Evolutionary conservation across 2,797 vertebrate genomes (phyloP), one percentile per base, ranked within the genome.

Genomic region (Parambassis ranga): DNA sequence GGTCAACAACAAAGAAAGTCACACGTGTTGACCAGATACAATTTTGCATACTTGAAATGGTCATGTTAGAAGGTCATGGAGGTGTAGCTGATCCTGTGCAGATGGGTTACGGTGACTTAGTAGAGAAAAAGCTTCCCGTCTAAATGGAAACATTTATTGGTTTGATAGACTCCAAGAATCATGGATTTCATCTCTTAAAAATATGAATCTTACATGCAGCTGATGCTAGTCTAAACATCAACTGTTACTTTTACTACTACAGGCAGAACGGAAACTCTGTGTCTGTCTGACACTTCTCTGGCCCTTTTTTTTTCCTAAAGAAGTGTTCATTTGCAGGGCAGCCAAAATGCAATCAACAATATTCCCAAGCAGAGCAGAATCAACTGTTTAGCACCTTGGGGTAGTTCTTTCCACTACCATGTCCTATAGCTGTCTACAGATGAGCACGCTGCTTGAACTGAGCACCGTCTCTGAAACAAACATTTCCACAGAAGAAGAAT

Each of bases 301-400:
- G 47, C 32, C 32, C 77, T 53, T 37, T 15, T 77, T 53, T 37
- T 15, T 22, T 28, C 36, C 44, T 27, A 6, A 59, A 62, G 28
- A 72, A 22, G 4, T 1, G 3, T 55, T 66, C 31, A 75, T 64
- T 63, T 1, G 16, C 26, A 19, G 55, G 53, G 26, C 30, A 50
- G 79, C 82, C 79, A 83, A 71, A 87, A 72, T 56, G 79, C 78
- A 90, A 88, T 88, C 81, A 84, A 66, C 49, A 41, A 58, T 26
- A 27, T 47, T 71, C 48, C 28, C 18, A 49, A 48, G 49, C 39
- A 68, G 31, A 68, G 47, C 49, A 46, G 62, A 65, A 35, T 19
- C 3, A 59, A 62, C 18, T 8, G 43, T 53, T 18, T 24, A 49
- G 53, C 33, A 68, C 67, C 22, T 30, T 51, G 13, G 31, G 36